Evolutionary conservation across 2,888 invertebrate genomes (phyloP).

Genomic region (Pogonocherus hispidulus): DNA sequence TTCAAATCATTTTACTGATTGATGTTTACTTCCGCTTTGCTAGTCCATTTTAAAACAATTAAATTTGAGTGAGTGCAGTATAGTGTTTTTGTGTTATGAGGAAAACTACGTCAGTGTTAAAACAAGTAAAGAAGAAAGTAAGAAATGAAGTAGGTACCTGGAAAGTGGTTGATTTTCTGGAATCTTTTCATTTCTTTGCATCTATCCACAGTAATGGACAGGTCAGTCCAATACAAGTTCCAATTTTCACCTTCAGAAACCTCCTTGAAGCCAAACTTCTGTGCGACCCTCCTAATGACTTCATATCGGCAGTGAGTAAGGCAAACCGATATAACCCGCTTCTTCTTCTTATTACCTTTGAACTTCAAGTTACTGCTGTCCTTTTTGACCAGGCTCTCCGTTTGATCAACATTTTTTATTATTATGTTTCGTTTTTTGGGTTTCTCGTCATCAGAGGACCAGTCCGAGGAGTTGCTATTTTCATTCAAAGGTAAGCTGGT

Average conservation of each 20-base stretch:
- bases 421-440: constrained; percentile 22
- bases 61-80: too few species aligned
- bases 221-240: constrained; percentile 94
- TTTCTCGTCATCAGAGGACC: constrained; percentile 57
- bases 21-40: too few species aligned
- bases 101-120: too few species aligned
- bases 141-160: constrained; percentile 40
- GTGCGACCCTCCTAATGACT: constrained; percentile 79
- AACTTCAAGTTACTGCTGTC: constrained; percentile 29
- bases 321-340: constrained; percentile 72
- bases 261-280: constrained; percentile 81
- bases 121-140: too few species aligned
- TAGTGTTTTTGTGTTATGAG: too few species aligned
- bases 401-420: constrained; percentile 23
- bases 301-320: constrained; percentile 81
- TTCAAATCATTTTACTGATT: too few species aligned
- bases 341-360: constrained; percentile 48
- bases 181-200: constrained; percentile 94
- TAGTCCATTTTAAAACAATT: too few species aligned
- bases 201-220: constrained; percentile 86
- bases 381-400: constrained; percentile 28
- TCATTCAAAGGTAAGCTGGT: constrained; percentile 53
- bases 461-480: constrained; percentile 54
- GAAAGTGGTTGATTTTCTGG: constrained; percentile 92
- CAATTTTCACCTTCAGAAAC: constrained; percentile 86